These are phyloP conservation scores for Bombus pyrosoma DNA, from an alignment of 1,140 invertebrate genomes.

Conservation along the genomic window DNA sequence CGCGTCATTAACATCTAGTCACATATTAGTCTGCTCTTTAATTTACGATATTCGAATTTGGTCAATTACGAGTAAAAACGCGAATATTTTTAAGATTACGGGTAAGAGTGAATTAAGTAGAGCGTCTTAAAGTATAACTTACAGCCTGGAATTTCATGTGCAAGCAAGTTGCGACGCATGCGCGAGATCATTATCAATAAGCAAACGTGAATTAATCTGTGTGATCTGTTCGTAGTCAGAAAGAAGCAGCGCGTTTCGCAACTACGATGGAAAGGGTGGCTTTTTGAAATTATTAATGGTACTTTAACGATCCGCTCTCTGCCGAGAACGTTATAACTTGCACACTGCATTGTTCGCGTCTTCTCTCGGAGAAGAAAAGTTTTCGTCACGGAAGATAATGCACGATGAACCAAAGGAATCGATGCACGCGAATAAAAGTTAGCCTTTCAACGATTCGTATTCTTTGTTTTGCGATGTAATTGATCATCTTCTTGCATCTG, in stretches of 20 bases:
- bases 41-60: too few relatives aligned
- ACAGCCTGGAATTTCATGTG: neutral
- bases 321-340: too few relatives aligned
- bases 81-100: too few relatives aligned
- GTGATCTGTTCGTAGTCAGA: neutral
- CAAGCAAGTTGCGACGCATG: neutral
- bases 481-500: slow-evolving; percentile 27
- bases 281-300: neutral
- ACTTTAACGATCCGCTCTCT: neutral
- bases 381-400: neutral
- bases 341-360: neutral
- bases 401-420: neutral
- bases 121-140: too few relatives aligned
- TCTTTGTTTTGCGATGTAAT: slow-evolving; percentile 15
- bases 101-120: neutral
- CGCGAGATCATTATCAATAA: neutral
- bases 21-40: too few relatives aligned
- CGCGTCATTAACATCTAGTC: too few relatives aligned
- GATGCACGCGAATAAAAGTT: slow-evolving; percentile 10
- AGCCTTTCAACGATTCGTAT: neutral
- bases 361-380: neutral
- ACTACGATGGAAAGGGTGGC: neutral
- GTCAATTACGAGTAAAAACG: too few relatives aligned
- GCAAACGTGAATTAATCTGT: neutral
- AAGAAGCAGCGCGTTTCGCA: too few relatives aligned